These are phyloP conservation scores for Dendrolimus punctatus DNA, from an alignment of 1,140 invertebrate species.

Conservation along the genomic window DNA sequence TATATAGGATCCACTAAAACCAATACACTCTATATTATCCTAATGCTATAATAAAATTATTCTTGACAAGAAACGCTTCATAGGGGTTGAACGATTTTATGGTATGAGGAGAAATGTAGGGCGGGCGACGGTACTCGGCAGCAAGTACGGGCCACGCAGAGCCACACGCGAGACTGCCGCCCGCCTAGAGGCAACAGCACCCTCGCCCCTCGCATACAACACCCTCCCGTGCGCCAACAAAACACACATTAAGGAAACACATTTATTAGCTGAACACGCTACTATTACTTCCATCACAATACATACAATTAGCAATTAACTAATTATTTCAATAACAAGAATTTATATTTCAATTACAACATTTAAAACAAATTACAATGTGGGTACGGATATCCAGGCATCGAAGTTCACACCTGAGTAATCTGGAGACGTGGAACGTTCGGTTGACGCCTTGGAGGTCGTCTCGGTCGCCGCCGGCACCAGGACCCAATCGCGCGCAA, in stretches of 20 bases:
- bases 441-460: conserved; percentile 34
- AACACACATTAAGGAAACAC: conserved; percentile 57
- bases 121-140: conserved; percentile 24
- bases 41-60: conserved; percentile 7
- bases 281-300: conserved; percentile 47
- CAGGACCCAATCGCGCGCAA: conserved; percentile 34
- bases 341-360: too few relatives aligned
- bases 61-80: conserved; percentile 3
- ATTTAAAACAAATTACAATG: too few relatives aligned
- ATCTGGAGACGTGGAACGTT: conserved; percentile 44
- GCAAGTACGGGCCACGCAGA: conserved; percentile 43
- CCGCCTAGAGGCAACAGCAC: conserved; percentile 1
- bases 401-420: conserved; percentile 55
- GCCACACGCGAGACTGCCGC: conserved; percentile 61
- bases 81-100: too few relatives aligned
- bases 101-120: conserved; percentile 8
- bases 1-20: too few relatives aligned
- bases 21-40: conserved; percentile 7
- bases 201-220: conserved; percentile 27
- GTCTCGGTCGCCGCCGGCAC: conserved; percentile 31
- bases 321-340: too few relatives aligned
- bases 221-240: conserved; percentile 47
- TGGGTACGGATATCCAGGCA: too few relatives aligned
- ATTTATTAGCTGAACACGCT: conserved; percentile 63
- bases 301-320: conserved; percentile 24